Conservation (phyloP, 2,113 vertebrate genomes). For the Sylvia atricapilla region DNA sequence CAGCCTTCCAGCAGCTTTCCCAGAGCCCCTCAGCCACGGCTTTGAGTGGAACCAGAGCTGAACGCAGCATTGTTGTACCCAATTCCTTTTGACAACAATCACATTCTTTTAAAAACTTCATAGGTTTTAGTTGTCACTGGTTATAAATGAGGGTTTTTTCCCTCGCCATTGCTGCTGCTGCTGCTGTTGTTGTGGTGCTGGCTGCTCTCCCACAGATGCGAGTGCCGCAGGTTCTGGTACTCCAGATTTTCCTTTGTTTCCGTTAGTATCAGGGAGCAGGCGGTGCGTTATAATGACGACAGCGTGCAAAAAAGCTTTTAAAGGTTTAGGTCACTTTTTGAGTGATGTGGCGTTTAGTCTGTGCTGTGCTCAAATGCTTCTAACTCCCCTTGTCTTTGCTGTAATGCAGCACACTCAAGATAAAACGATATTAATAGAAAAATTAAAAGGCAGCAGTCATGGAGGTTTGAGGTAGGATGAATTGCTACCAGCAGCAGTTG, state of each 20-base stretch:
- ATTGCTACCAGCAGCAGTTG: neutral
- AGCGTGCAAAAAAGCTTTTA: neutral
- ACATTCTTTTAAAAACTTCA: constrained; percentile 88
- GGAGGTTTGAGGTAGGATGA: neutral
- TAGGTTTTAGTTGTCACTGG: constrained; percentile 86
- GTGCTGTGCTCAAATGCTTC: neutral
- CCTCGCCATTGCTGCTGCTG: neutral
- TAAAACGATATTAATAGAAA: neutral
- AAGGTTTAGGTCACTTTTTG: constrained; percentile 11
- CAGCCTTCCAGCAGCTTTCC: constrained; percentile 86
- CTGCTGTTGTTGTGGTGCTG: neutral
- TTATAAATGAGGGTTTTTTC: constrained; percentile 77
- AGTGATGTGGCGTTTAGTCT: neutral
- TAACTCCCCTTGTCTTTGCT: neutral
- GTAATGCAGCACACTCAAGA: neutral
- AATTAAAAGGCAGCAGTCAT: neutral
- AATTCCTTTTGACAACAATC: constrained; percentile 96
- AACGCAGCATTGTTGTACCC: constrained; percentile 80
- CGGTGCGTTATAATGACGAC: neutral
- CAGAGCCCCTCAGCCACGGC: constrained; percentile 82
- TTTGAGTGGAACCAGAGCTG: constrained; percentile 89
- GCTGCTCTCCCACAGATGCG: neutral
- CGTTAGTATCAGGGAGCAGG: neutral
- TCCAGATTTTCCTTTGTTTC: constrained; percentile 23
- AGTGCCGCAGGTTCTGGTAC: neutral